phyloP scores from a whole-genome alignment of 2,113 vertebrate species.

The Tursiops truncatus region DNA sequence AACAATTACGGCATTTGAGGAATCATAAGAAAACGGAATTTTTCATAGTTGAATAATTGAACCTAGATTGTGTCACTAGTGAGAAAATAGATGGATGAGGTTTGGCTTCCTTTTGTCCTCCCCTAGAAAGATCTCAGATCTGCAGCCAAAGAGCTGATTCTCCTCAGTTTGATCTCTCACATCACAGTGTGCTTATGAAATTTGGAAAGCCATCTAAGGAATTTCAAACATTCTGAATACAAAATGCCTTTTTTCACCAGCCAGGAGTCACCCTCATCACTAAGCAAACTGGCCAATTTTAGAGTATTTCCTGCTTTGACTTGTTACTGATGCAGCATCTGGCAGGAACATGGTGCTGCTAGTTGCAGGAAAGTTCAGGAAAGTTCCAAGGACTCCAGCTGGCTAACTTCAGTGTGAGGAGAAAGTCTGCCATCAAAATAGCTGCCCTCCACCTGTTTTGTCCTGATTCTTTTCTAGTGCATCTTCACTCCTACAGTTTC shows the following conservation, averaged over 20 bases:
- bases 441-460: neutral
- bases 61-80: neutral
- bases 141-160: neutral
- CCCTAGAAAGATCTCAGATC: neutral
- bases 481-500: neutral
- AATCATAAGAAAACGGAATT: neutral
- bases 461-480: neutral
- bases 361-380: neutral
- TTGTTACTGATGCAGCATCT: neutral
- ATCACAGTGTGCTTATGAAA: neutral
- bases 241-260: neutral
- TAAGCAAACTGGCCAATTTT: neutral
- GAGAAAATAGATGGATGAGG: neutral
- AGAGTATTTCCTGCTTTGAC: neutral
- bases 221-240: neutral
- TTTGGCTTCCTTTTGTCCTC: neutral
- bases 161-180: neutral
- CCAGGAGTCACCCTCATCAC: neutral
- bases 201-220: conserved; percentile 18
- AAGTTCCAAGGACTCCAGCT: neutral
- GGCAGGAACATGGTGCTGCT: neutral
- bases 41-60: neutral
- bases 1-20: neutral
- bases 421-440: neutral
- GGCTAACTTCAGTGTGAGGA: neutral